Conservation (phyloP, 2,797 vertebrate genomes). For the Sternarchorhynchus goeldii region DNA sequence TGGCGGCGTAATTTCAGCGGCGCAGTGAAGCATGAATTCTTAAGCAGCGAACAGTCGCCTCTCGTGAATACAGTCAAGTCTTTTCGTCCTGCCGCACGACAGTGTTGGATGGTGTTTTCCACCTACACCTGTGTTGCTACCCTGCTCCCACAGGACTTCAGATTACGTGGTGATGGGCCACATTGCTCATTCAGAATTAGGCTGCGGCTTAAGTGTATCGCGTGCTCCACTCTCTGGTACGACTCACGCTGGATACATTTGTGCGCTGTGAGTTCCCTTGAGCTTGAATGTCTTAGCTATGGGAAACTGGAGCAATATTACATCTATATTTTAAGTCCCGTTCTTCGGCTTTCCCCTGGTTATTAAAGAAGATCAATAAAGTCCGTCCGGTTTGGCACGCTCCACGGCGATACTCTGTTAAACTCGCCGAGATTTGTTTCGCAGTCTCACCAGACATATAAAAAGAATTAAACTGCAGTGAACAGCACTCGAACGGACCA, state of each 20-base stretch:
- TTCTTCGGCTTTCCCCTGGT: conserved; percentile 10
- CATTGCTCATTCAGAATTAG: conserved; percentile 46
- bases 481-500: neutral
- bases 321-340: conserved; percentile 25
- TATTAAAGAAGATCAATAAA: conserved; percentile 16
- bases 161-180: conserved; percentile 28
- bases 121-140: neutral
- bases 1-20: conserved; percentile 55
- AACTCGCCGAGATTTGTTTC: neutral
- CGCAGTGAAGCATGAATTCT: conserved; percentile 53
- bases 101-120: conserved; percentile 23
- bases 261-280: neutral
- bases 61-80: conserved; percentile 30
- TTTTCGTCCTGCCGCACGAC: conserved; percentile 42
- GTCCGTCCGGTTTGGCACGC: neutral
- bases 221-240: neutral
- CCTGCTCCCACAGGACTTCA: conserved; percentile 22
- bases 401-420: neutral
- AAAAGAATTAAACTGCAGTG: neutral
- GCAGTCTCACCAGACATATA: neutral
- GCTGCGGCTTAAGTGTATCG: neutral
- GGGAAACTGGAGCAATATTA: conserved; percentile 6
- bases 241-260: conserved; percentile 10
- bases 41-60: conserved; percentile 47
- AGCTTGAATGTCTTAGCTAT: conserved; percentile 19